Evolutionary conservation across 2,888 invertebrate species (phyloP).

Genomic region (Apodemia zela): DNA sequence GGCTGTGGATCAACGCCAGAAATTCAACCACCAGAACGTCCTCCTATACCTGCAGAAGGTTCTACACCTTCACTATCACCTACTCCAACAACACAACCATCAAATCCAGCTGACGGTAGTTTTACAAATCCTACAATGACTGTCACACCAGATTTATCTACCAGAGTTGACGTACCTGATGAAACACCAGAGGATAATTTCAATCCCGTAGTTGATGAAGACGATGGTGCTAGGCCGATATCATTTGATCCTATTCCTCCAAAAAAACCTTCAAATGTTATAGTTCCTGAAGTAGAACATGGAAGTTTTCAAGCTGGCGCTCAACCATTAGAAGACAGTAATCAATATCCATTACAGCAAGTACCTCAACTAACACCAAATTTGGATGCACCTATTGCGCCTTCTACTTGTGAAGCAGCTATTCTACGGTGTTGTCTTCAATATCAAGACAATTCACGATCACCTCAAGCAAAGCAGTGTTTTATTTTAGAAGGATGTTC

Average conservation of each 20-base stretch:
- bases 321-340: slow-evolving; percentile 13
- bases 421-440: slow-evolving; percentile 59
- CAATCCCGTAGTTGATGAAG: slow-evolving; percentile 38
- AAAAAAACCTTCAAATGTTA: slow-evolving; percentile 35
- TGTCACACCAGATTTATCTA: slow-evolving; percentile 49
- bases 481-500: slow-evolving; percentile 54
- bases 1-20: slow-evolving; percentile 22
- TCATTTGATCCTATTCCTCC: slow-evolving; percentile 48
- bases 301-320: slow-evolving; percentile 40
- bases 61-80: slow-evolving; percentile 2
- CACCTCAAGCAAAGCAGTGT: slow-evolving; percentile 42
- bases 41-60: too few relatives aligned
- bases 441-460: slow-evolving; percentile 35
- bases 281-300: slow-evolving; percentile 45
- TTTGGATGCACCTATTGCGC: slow-evolving; percentile 37
- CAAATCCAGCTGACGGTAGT: neutral
- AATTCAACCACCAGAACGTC: slow-evolving; percentile 11
- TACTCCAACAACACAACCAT: slow-evolving; percentile 20
- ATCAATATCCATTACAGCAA: neutral
- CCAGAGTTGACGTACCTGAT: slow-evolving; percentile 52
- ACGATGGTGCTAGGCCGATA: slow-evolving; percentile 55
- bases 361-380: neutral
- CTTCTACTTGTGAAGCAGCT: slow-evolving; percentile 50
- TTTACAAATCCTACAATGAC: slow-evolving; percentile 21
- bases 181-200: slow-evolving; percentile 24